A percentile compares a stretch with the other conserved stretches of the same genome.
phyloP scores from a whole-genome alignment of 2,888 invertebrate genomes.

The Oegoconia quadripuncta region DNA sequence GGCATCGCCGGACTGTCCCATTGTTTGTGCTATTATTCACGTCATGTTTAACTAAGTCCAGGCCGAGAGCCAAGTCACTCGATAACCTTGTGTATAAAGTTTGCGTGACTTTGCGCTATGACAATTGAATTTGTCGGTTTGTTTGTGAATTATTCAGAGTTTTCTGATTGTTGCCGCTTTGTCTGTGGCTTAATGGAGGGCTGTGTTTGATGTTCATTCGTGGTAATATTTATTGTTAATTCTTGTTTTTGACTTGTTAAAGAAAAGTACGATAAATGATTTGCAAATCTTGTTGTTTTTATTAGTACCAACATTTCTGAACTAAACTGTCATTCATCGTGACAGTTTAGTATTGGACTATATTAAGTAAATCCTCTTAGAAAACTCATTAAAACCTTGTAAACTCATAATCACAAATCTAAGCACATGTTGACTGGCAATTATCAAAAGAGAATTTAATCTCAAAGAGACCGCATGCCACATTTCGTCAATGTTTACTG shows the following conservation, averaged over 20 bases:
- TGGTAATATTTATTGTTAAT: no score
- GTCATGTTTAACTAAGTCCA: constrained; percentile 55
- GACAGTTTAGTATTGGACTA: neutral
- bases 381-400: constrained; percentile 32
- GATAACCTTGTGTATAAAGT: constrained; percentile 36
- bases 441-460: constrained; percentile 67
- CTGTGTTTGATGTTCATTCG: no score
- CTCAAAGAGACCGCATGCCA: constrained; percentile 65
- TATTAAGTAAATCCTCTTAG: constrained; percentile 3
- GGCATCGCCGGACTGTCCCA: constrained; percentile 37
- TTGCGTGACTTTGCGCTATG: constrained; percentile 62
- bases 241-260: no score
- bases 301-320: no score
- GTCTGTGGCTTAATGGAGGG: no score
- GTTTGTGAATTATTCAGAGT: constrained; percentile 35
- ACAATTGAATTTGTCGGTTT: constrained; percentile 47
- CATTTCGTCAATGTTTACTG: constrained; percentile 61
- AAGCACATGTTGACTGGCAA: constrained; percentile 57
- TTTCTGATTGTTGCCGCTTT: constrained; percentile 28
- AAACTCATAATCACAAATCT: constrained; percentile 64
- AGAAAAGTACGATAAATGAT: no score
- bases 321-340: no score
- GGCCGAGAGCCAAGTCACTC: constrained; percentile 24
- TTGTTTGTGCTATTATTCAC: constrained; percentile 72
- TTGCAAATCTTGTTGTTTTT: no score